Base-by-base conservation (phyloP, 1,140 invertebrate species). In the Portunus trituberculatus region DNA sequence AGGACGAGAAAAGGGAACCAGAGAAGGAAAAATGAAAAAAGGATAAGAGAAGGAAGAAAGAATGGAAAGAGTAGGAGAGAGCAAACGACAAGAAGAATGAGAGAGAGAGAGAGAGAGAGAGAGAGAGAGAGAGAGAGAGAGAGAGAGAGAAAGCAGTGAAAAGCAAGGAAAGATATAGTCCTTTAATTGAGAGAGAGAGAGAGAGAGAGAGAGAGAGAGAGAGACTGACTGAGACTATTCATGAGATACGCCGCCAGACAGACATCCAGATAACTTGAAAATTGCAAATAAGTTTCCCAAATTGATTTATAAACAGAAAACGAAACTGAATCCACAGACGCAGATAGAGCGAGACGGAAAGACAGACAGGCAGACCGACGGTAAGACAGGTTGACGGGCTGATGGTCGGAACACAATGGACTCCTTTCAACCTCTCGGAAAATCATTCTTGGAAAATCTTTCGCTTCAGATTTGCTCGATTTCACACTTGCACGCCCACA, bases 151-250 rank as follows among this genome's bases (percentile, higher is more conserved):
- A 25, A 20, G n/a, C 52, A 10, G 52, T n/a, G 67, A 76, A 76
- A n/a, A 76, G 67, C 20, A 76, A n/a, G 67, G n/a, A 76, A n/a
- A 76, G n/a, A 76, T 2, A 76, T 59, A 4, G 52, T 59, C 3
- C 52, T 59, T 59, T 0, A 59, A 59, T 2, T 59, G 67, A 76
- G n/a, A 76, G 67, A 76, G 67, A n/a, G n/a, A 76, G 67, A 76
- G 67, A n/a, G n/a, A 76, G 67, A 76, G 67, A 76, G 67, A 76
- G 67, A 76, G 67, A 76, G 67, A 76, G 67, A 76, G 67, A 76
- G 67, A 76, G 67, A 76, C 10, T 20, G 67, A 76, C 7, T 12
- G 59, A 76, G 8, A 7, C 16, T 59, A 59, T 59, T 14, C 52
- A 59, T 59, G 67, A n/a, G 67, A 76, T 2, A 76, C 10, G 20